Evolutionary conservation across 2,888 invertebrate genomes (phyloP).

Genomic region (Sycophila texana): DNA sequence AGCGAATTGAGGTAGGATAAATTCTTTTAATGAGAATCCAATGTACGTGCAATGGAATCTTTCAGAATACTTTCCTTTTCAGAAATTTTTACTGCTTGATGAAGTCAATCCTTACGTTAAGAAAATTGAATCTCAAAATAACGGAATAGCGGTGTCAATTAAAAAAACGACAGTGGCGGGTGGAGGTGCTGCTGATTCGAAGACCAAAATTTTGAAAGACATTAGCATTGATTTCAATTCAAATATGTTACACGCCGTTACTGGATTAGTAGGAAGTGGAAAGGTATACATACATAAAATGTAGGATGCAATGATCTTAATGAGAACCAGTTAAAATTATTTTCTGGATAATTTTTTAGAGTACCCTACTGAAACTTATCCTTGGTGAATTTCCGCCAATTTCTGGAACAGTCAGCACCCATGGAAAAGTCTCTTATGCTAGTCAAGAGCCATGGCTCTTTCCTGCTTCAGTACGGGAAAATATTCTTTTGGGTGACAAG

Average conservation of each 20-base stretch:
- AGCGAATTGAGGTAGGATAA: conserved; percentile 79
- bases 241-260: not conserved
- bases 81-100: not conserved
- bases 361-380: conserved; percentile 70
- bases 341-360: not conserved
- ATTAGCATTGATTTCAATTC: not conserved
- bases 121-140: not conserved
- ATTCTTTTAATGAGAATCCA: too few relatives aligned
- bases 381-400: conserved; percentile 83
- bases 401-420: conserved; percentile 81
- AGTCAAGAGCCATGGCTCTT: conserved; percentile 92
- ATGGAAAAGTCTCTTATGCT: conserved; percentile 85
- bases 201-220: not conserved
- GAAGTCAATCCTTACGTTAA: not conserved
- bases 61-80: too few relatives aligned
- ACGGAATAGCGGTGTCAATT: not conserved
- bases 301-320: not conserved
- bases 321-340: not conserved
- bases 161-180: not conserved
- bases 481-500: conserved; percentile 87
- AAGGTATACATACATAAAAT: not conserved
- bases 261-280: not conserved
- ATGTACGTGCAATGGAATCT: too few relatives aligned
- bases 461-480: conserved; percentile 86
- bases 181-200: not conserved